phyloP scores from a whole-genome alignment of 2,797 vertebrate species.

The Darevskia nairensis region DNA sequence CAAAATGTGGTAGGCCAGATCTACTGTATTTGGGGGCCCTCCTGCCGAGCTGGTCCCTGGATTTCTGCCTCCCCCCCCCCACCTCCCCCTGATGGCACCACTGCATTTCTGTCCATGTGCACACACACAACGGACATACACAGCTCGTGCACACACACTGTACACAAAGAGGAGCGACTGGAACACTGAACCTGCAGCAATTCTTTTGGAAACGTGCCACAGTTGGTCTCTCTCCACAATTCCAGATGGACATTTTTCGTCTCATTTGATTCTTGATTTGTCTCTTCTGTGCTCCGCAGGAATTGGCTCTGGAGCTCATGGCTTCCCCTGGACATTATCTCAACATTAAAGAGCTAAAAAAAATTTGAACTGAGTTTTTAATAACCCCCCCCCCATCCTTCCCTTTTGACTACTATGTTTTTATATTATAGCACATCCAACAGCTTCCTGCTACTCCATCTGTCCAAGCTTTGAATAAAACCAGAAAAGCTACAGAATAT shows the following conservation, averaged over 20 bases:
- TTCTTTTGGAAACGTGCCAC: constrained; percentile 28
- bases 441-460: neutral
- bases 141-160: too few species aligned
- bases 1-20: too few species aligned
- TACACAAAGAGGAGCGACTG: neutral
- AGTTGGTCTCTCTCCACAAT: constrained; percentile 7
- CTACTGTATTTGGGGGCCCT: too few species aligned
- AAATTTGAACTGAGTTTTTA: constrained; percentile 30
- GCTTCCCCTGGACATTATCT: constrained; percentile 42
- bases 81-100: too few species aligned
- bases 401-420: neutral
- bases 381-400: constrained; percentile 21
- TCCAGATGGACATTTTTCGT: constrained; percentile 50
- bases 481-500: neutral
- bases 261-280: constrained; percentile 53
- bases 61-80: too few species aligned
- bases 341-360: constrained; percentile 31
- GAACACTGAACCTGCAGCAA: constrained; percentile 30
- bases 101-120: too few species aligned
- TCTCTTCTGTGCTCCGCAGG: neutral
- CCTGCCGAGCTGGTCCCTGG: too few species aligned
- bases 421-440: neutral
- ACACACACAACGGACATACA: too few species aligned
- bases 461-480: neutral
- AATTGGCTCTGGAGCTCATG: constrained; percentile 22